Evolutionary conservation across 1,140 invertebrate genomes (phyloP), one percentile per base, ranked within the genome.

Genomic region (Drosophila punjabiensis): DNA sequence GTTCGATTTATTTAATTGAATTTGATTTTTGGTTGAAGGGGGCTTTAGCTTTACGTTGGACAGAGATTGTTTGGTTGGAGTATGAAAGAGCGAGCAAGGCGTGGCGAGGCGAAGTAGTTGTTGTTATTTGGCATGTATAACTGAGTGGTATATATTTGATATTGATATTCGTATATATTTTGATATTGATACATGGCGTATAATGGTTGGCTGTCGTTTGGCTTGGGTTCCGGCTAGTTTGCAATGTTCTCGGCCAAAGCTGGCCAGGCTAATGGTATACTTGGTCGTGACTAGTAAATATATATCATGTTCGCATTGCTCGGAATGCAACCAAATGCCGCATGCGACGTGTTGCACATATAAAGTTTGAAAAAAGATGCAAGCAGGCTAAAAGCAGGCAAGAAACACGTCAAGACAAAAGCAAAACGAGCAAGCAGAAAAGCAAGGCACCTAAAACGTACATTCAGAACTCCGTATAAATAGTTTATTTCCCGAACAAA

Each of bases 11-110:
- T 79, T 82, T 74, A 77, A 35, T 50, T 80, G 67, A 74, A 76
- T 84, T 86, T 79, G 50, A 86, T 62, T 65, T 75, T 66, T 74
- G 48, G 69, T 64, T 79, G 64, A 65, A 60, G 58, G 28, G 33
- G 73, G 41, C 65, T 74, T 85, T 78, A 58, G 77, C 68, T 84
- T 89, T 68, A 83, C 52, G 61, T 73, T 69, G 77, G 69, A 32
- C 37, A 62, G 43, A 74, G 56, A 63, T 59, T 73, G 24, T 66
- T 56, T 79, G 60, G 77, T 79, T 76, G 47, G 70, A 70, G 59
- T 71, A 78, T 73, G 78, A 75, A 88, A 73, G 74, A 79, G 78
- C 82, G 86, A 88, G 85, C 85, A 89, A 89, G 85, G 85, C 85
- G 69, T 89, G 79, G 76, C 85, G 69, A 89, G 79, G 76, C 85